These are phyloP conservation scores for Hylyphantes graminicola DNA, from an alignment of 1,140 invertebrate genomes.

Conservation along the genomic window DNA sequence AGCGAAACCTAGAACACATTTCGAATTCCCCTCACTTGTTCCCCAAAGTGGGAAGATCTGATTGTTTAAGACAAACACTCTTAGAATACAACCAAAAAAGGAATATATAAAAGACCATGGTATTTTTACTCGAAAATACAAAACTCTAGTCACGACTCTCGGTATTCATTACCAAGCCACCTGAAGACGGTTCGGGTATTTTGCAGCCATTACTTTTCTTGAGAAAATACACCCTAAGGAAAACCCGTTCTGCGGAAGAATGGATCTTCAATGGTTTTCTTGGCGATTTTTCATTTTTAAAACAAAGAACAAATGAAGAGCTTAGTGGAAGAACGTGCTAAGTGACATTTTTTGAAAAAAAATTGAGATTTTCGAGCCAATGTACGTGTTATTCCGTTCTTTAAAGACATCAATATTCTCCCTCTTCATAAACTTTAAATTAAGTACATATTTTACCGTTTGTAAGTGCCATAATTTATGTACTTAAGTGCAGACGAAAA, in stretches of 20 bases:
- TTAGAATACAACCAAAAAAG: conserved; percentile 5
- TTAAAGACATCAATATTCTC: too few species aligned
- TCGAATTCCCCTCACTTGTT: conserved; percentile 35
- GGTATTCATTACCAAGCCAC: conserved; percentile 32
- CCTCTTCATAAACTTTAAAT: too few species aligned
- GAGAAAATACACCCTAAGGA: conserved; percentile 26
- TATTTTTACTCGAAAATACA: conserved; percentile 18
- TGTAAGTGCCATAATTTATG: too few species aligned
- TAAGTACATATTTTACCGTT: too few species aligned
- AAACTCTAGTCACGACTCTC: conserved; percentile 26
- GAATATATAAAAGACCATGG: neutral
- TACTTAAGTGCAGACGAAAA: too few species aligned
- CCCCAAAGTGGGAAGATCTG: conserved; percentile 19
- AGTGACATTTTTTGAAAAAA: too few species aligned
- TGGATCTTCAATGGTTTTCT: neutral
- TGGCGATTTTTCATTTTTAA: too few species aligned
- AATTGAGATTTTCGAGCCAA: too few species aligned
- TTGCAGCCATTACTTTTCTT: conserved; percentile 28
- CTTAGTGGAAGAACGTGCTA: too few species aligned
- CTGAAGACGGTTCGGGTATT: conserved; percentile 20
- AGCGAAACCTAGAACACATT: neutral
- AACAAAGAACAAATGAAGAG: too few species aligned
- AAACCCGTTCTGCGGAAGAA: conserved; percentile 17
- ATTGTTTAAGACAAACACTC: conserved; percentile 34
- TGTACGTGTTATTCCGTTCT: too few species aligned